Conservation (phyloP, 2,113 vertebrate species). For the Cyphomyrus plagiostoma region DNA sequence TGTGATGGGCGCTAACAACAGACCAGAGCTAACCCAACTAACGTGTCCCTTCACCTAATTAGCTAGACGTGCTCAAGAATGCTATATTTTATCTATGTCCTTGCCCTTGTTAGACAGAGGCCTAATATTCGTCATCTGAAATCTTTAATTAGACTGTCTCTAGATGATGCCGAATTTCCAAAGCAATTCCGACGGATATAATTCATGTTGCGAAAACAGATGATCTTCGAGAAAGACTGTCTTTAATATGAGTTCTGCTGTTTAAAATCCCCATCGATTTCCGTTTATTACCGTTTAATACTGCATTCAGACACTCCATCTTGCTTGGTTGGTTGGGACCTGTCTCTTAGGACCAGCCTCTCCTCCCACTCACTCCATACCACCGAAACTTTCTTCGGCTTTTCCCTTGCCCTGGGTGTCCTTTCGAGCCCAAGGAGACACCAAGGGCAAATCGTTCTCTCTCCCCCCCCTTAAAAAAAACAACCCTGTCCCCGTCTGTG, state of each 20-base stretch:
- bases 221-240: not conserved
- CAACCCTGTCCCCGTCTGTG: not conserved
- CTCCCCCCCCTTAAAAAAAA: not conserved
- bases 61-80: not conserved
- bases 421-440: not conserved
- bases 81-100: constrained; percentile 9
- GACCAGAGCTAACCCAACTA: not conserved
- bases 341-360: not conserved
- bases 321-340: no score
- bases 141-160: constrained; percentile 19
- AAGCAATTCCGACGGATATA: constrained; percentile 13
- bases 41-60: not conserved
- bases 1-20: not conserved
- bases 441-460: not conserved
- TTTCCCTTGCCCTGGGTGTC: not conserved
- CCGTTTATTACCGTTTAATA: not conserved
- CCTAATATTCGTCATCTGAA: constrained; percentile 15
- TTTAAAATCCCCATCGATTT: not conserved
- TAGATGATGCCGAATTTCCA: constrained; percentile 12
- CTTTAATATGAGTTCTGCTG: not conserved
- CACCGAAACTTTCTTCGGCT: not conserved
- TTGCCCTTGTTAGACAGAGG: constrained; percentile 13
- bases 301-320: not conserved
- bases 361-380: not conserved
- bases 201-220: not conserved